Evolutionary conservation across 2,888 invertebrate species (phyloP).

Genomic region (Agriopis aurantiaria): DNA sequence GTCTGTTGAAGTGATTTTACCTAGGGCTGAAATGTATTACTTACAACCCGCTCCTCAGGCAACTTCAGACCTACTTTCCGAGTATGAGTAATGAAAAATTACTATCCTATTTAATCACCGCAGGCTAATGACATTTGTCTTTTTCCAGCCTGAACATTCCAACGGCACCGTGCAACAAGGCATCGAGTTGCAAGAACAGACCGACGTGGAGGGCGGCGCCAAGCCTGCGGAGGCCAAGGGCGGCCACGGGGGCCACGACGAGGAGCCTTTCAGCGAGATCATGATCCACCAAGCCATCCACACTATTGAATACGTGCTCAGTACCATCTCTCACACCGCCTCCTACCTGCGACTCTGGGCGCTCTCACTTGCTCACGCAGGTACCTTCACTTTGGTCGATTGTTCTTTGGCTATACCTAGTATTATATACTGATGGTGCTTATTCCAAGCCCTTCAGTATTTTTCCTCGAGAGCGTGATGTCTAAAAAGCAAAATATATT

Average conservation of each 20-base stretch:
- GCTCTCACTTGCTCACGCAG: slow-evolving; percentile 97
- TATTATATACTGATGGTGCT: neutral
- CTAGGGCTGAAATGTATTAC: too few relatives aligned
- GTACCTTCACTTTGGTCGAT: slow-evolving; percentile 76
- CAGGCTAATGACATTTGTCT: neutral
- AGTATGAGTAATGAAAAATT: too few relatives aligned
- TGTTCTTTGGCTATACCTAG: too few relatives aligned
- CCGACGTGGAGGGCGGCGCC: slow-evolving; percentile 62
- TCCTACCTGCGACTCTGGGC: slow-evolving; percentile 99
- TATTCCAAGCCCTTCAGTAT: too few relatives aligned
- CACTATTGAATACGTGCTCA: slow-evolving; percentile 98
- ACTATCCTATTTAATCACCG: too few relatives aligned
- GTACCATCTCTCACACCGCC: slow-evolving; percentile 98
- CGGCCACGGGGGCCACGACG: slow-evolving; percentile 71
- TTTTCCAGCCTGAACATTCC: slow-evolving; percentile 70
- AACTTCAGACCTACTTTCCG: too few relatives aligned
- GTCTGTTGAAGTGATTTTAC: too few relatives aligned
- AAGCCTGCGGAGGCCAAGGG: slow-evolving; percentile 47
- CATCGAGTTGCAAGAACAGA: slow-evolving; percentile 88
- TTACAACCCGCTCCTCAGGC: too few relatives aligned
- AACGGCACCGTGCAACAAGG: slow-evolving; percentile 90
- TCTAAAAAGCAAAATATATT: too few relatives aligned
- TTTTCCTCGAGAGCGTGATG: too few relatives aligned
- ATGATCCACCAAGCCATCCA: slow-evolving; percentile 98
- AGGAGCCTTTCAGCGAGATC: slow-evolving; percentile 93